A percentile compares a stretch with the other conserved stretches of the same genome.
phyloP scores from a whole-genome alignment of 2,888 invertebrate genomes.

The Clitarchus hookeri region DNA sequence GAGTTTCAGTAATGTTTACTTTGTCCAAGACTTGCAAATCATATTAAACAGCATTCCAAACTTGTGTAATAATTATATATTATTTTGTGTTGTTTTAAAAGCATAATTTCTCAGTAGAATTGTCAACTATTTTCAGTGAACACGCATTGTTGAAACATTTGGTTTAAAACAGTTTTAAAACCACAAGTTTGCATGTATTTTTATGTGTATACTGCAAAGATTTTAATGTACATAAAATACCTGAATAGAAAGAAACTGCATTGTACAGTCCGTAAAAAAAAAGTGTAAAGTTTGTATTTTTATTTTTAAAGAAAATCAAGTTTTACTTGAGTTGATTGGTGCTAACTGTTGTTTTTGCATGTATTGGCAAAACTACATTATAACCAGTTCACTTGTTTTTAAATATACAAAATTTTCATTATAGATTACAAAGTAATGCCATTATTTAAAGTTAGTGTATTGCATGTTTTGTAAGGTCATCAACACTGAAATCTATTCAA shows the following conservation, averaged over 20 bases:
- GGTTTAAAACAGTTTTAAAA: neutral
- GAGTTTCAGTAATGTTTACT: slow-evolving; percentile 75
- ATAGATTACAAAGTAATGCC: no score
- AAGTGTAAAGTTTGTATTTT: neutral
- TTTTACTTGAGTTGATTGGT: neutral
- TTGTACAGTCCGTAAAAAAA: neutral
- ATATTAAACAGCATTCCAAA: neutral
- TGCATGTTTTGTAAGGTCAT: no score
- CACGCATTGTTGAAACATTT: neutral
- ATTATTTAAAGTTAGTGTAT: no score
- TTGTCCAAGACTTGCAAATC: slow-evolving; percentile 15
- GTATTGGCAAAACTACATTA: no score
- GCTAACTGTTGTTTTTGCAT: neutral
- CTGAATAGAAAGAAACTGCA: neutral
- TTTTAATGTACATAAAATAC: neutral
- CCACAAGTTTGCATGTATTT: neutral
- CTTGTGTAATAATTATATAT: neutral
- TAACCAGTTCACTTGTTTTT: no score
- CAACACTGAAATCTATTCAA: no score
- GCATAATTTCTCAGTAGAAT: neutral
- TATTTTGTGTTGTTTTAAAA: neutral
- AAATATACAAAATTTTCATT: no score
- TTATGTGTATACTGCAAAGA: neutral
- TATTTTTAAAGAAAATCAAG: neutral
- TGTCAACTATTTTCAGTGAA: neutral